Evolutionary conservation across 2,888 invertebrate genomes (phyloP), one percentile per base, ranked within the genome.

Genomic region (Rhingia rostrata): DNA sequence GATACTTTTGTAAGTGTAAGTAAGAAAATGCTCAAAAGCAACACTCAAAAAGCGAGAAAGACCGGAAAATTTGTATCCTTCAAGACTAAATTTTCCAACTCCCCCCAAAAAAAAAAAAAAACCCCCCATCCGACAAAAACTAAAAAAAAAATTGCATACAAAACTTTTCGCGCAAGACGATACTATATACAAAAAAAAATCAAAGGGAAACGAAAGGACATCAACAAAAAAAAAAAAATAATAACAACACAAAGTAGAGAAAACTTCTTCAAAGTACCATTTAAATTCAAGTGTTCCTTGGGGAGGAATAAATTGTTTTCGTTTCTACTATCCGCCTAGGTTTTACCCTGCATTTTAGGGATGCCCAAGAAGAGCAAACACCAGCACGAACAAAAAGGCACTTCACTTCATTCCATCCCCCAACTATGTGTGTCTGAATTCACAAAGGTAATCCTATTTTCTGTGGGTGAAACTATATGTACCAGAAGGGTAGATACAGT

Each of bases 301-400:
- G 82, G 82, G 82, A 82, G 66, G 54, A 67, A 82, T 82, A 78
- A 82, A 82, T 82, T 82, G 66, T 12, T 64, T 39, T 4, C 30
- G 9, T 33, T 41, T 22, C 39, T 49, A 30, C 56, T 41, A 10
- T 70, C 54, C 66, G 51, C 66, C 54, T 60, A 56, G 56, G 37
- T 49, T 61, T 30, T 47, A 47, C 10, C 35, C 49, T 3, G 45
- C 10, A 51, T 58, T 64, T 64, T 58, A 49, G 64, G 51, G 51
- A 64, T 60, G 37, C 45, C 51, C 51, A 64, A 5, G 37, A 22
- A 12, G 39, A 30, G 6, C 0, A 63, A 35, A 14, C 6, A 3
- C 12, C 9, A 0, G 32, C 10, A 56, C 22, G 14, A 5, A 14
- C 7, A 74, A 56, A 22, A 33, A 47, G 43, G 4, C 37, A 45